phyloP scores from a whole-genome alignment of 2,888 invertebrate species.

The Catocala sponsa region DNA sequence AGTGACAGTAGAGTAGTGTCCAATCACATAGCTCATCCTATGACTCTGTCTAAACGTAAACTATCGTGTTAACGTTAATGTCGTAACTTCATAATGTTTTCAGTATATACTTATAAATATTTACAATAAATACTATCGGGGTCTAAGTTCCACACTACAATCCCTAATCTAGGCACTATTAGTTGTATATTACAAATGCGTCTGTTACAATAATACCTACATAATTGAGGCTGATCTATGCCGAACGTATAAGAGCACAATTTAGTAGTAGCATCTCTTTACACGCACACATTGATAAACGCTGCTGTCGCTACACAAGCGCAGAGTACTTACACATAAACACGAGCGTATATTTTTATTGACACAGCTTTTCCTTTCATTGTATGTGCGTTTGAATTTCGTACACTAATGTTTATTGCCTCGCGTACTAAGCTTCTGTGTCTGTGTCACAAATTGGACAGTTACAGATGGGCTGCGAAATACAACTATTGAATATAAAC shows the following conservation, averaged over 20 bases:
- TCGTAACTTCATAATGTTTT: background rate
- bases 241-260: background rate
- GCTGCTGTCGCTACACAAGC: conserved; percentile 11
- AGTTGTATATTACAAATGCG: conserved; percentile 30
- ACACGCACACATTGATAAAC: conserved; percentile 14
- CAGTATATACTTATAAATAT: conserved; percentile 20
- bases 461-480: too few relatives aligned
- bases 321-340: conserved; percentile 6
- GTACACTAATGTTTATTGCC: background rate
- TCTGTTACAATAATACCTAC: conserved; percentile 14
- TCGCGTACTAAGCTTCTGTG: background rate
- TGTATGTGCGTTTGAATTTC: conserved; percentile 13
- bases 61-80: background rate
- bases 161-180: conserved; percentile 52
- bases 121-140: conserved; percentile 37
- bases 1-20: too few relatives aligned
- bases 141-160: conserved; percentile 22
- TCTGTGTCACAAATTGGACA: too few relatives aligned
- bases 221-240: conserved; percentile 9
- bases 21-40: too few relatives aligned
- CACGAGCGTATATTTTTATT: conserved; percentile 2
- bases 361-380: conserved; percentile 1
- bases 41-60: too few relatives aligned
- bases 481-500: too few relatives aligned
- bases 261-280: too few relatives aligned